phyloP scores from a whole-genome alignment of 2,888 invertebrate genomes.

The Frankliniella fusca region DNA sequence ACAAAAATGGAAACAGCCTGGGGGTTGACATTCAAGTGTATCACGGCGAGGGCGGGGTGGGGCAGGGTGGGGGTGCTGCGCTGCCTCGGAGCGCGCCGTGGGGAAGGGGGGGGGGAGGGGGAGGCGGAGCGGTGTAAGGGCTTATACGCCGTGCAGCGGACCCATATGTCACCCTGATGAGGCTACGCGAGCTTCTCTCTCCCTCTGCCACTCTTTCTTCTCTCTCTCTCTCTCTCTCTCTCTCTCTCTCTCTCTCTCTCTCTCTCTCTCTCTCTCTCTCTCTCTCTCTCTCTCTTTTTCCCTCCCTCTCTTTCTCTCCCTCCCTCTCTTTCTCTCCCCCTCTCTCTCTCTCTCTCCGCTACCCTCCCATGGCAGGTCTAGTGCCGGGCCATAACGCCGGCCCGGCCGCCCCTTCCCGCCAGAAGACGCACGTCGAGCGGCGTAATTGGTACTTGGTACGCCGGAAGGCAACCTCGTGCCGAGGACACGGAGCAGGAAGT shows the following conservation, averaged over 20 bases:
- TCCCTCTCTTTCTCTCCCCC: neutral
- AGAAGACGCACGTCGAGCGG: no score
- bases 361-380: neutral
- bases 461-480: no score
- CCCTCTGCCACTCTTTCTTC: neutral
- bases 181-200: neutral
- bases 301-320: neutral
- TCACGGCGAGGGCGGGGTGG: neutral
- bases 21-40: neutral
- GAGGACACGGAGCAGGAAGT: no score
- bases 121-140: neutral
- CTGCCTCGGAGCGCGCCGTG: no score
- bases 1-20: constrained; percentile 6
- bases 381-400: no score
- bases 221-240: neutral
- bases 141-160: constrained; percentile 2
- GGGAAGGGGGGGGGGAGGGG: neutral
- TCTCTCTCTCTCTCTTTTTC: neutral
- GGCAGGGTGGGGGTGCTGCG: neutral
- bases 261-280: neutral
- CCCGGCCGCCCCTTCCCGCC: no score
- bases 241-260: neutral
- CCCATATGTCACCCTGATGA: constrained; percentile 26
- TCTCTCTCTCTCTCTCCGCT: neutral
- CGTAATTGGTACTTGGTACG: no score